phyloP scores from a whole-genome alignment of 1,140 invertebrate genomes.

The Drosophila eugracilis region DNA sequence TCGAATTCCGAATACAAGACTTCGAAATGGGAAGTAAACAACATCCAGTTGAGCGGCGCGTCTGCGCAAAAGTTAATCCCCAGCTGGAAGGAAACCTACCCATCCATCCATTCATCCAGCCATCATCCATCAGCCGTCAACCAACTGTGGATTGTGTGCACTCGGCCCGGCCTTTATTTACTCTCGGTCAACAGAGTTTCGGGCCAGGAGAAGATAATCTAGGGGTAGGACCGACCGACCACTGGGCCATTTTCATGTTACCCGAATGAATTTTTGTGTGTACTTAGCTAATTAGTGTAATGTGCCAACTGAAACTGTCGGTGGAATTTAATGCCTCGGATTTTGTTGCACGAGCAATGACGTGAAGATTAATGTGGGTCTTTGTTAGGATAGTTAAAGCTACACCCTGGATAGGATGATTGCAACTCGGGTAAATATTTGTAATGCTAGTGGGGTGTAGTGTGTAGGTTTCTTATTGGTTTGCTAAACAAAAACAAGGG shows the following conservation, averaged over 20 bases:
- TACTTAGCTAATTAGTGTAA: slow-evolving; percentile 70
- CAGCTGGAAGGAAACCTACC: slow-evolving; percentile 44
- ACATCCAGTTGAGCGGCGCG: slow-evolving; percentile 56
- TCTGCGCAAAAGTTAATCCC: slow-evolving; percentile 33
- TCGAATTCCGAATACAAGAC: slow-evolving; percentile 29
- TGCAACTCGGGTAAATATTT: slow-evolving; percentile 25
- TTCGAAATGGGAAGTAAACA: slow-evolving; percentile 77
- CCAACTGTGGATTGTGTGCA: slow-evolving; percentile 74
- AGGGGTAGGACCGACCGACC: slow-evolving; percentile 31
- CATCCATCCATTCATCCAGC: background rate
- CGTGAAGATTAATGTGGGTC: slow-evolving; percentile 39
- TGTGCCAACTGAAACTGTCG: slow-evolving; percentile 48
- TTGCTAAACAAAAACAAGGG: background rate
- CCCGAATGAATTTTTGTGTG: slow-evolving; percentile 19
- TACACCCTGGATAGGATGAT: background rate
- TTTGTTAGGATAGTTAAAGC: slow-evolving; percentile 43
- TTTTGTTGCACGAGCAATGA: slow-evolving; percentile 30
- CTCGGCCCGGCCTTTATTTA: slow-evolving; percentile 58
- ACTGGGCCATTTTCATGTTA: slow-evolving; percentile 12
- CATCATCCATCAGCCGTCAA: slow-evolving; percentile 42
- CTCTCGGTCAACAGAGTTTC: slow-evolving; percentile 57
- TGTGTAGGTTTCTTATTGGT: background rate
- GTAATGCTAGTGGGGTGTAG: background rate
- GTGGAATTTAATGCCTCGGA: slow-evolving; percentile 30
- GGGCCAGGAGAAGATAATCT: slow-evolving; percentile 28